Evolutionary conservation across 2,113 vertebrate species (phyloP), one percentile per base, ranked within the genome.

Genomic region (Rhea pennata): DNA sequence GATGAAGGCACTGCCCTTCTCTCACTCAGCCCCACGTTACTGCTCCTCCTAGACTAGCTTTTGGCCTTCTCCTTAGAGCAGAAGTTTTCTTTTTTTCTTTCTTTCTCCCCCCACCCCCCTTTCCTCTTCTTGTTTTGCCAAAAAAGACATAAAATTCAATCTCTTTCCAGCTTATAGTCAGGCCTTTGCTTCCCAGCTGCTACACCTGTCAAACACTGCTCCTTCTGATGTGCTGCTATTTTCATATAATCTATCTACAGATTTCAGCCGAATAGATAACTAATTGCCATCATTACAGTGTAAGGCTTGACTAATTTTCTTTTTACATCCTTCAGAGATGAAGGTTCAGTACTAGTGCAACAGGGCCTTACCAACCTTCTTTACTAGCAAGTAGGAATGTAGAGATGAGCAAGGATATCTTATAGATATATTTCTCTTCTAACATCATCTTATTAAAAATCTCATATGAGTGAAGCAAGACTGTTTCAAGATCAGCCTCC

Each of bases 11-110:
- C 10, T 14, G 13, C 15, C 7, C 22, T 16, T 40, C 9, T 77
- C 51, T 53, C 1, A 1, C 1, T 2, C 6, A 59, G 36, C 16
- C n/a, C 42, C 0, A 0, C 31, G 7, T 17, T 39, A n/a, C n/a
- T 48, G 14, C 6, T 70, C 19, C 29, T 61, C 6, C 27, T 44
- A 4, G 10, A 58, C 19, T 40, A n/a, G 15, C 24, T 61, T 31
- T 44, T 13, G 6, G 23, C 10, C 7, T 10, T 46, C 12, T 70
- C 23, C 65, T 9, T 64, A 67, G 65, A 88, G 6, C 16, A 67
- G 23, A 69, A 9, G 3, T 0, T 31, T 46, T 50, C 48, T 73
- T 76, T 31, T 13, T 24, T 53, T 24, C 51, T 53, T 53, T 53
- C 24, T 24, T 22, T 26, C 24, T 46, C 15, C 44, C 44, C 44